Percentiles rank a stretch among this genome's conserved stretches.
These are phyloP conservation scores for Xylocampa areola DNA, from an alignment of 2,888 invertebrate genomes.

Conservation along the genomic window DNA sequence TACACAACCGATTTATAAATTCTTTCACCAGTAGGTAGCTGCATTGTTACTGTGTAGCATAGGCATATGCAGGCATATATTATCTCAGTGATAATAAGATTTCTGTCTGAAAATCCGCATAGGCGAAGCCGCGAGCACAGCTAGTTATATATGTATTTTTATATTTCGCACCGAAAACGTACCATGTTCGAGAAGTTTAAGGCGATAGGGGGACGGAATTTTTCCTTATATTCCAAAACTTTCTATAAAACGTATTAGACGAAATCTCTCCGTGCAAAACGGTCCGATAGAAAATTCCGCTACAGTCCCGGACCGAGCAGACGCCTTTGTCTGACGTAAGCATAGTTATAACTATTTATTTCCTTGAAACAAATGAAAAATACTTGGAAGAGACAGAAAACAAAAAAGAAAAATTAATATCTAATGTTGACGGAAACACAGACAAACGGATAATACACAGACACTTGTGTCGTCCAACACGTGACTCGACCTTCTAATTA, in stretches of 20 bases:
- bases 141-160: too few relatives aligned
- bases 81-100: too few relatives aligned
- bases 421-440: conserved; percentile 22
- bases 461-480: conserved; percentile 22
- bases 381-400: conserved; percentile 18
- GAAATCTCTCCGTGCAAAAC: conserved; percentile 12
- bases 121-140: too few relatives aligned
- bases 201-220: neutral
- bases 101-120: too few relatives aligned
- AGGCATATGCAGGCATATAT: too few relatives aligned
- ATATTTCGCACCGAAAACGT: neutral
- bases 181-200: neutral
- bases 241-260: conserved; percentile 16
- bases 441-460: conserved; percentile 22
- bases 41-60: too few relatives aligned
- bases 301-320: neutral
- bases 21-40: too few relatives aligned
- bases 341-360: conserved; percentile 7
- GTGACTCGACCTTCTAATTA: conserved; percentile 34
- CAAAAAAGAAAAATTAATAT: conserved; percentile 34
- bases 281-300: conserved; percentile 9
- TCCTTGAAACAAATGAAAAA: conserved; percentile 32
- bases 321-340: conserved; percentile 16
- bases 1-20: too few relatives aligned
- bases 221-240: conserved; percentile 9